These are phyloP conservation scores for Struthio camelus DNA, from an alignment of 2,113 vertebrate genomes.

Conservation along the genomic window DNA sequence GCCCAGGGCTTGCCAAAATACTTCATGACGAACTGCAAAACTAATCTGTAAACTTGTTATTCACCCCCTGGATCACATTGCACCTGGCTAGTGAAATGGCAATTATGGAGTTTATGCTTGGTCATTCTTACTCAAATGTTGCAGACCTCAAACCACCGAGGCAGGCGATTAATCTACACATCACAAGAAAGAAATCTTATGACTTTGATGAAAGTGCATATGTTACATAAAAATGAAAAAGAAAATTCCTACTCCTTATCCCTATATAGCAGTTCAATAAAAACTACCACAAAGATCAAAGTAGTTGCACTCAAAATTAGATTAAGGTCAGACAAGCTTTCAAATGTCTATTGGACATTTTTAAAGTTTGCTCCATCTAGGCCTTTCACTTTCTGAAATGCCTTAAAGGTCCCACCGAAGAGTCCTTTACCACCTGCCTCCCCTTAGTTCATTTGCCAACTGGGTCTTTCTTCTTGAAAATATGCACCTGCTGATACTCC, in stretches of 20 bases:
- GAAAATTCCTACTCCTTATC: not conserved
- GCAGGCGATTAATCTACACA: not conserved
- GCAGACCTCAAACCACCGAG: not conserved
- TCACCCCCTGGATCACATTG: not conserved
- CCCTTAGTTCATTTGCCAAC: not conserved
- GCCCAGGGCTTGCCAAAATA: slow-evolving; percentile 31
- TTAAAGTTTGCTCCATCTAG: rapidly evolving
- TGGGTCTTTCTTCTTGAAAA: not conserved
- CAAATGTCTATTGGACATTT: rapidly evolving
- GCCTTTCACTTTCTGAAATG: rapidly evolving
- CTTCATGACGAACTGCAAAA: slow-evolving; percentile 19
- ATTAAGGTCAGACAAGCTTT: not conserved
- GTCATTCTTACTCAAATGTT: not conserved
- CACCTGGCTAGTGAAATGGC: slow-evolving; percentile 5
- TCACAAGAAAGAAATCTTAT: not conserved
- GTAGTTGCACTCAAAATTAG: rapidly evolving
- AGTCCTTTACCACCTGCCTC: rapidly evolving
- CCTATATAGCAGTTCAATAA: not conserved
- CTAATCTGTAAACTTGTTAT: slow-evolving; percentile 23
- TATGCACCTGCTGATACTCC: not conserved
- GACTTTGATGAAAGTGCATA: not conserved
- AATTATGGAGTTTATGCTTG: not conserved
- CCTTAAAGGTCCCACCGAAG: not conserved
- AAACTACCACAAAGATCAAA: not conserved
- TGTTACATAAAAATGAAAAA: not conserved